Conservation (phyloP, 2,888 invertebrate genomes). For the Elaeidobius kamerunicus region DNA sequence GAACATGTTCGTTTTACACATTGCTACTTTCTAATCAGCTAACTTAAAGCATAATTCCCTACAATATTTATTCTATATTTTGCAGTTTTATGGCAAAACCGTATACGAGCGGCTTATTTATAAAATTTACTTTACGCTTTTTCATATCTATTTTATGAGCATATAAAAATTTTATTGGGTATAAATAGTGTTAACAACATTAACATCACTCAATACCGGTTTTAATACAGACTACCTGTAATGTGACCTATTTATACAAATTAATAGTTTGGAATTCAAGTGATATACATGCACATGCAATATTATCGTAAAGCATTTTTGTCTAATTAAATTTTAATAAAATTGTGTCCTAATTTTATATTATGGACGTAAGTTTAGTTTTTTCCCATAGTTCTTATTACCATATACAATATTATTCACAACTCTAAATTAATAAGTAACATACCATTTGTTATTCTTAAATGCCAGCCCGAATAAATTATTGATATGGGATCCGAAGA, state of each 20-base stretch:
- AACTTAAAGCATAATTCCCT: conserved; percentile 6
- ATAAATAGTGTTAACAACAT: conserved; percentile 7
- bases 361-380: no score
- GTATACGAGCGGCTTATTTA: conserved; percentile 5
- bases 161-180: conserved; percentile 16
- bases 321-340: no score
- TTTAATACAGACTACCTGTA: conserved; percentile 16
- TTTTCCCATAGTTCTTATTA: no score
- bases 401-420: not conserved
- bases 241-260: conserved; percentile 13
- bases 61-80: conserved; percentile 15
- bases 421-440: not conserved
- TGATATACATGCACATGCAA: not conserved
- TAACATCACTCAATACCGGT: conserved; percentile 4
- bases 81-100: conserved; percentile 10
- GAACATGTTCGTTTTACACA: conserved; percentile 6
- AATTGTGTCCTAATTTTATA: no score
- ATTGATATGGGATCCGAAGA: no score
- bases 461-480: no score
- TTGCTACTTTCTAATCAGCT: conserved; percentile 13
- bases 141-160: conserved; percentile 11
- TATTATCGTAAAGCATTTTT: not conserved
- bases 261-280: conserved; percentile 4
- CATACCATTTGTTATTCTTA: not conserved
- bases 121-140: conserved; percentile 8